Base-by-base conservation (phyloP, 2,888 invertebrate genomes). In the Lasioglossum morio region DNA sequence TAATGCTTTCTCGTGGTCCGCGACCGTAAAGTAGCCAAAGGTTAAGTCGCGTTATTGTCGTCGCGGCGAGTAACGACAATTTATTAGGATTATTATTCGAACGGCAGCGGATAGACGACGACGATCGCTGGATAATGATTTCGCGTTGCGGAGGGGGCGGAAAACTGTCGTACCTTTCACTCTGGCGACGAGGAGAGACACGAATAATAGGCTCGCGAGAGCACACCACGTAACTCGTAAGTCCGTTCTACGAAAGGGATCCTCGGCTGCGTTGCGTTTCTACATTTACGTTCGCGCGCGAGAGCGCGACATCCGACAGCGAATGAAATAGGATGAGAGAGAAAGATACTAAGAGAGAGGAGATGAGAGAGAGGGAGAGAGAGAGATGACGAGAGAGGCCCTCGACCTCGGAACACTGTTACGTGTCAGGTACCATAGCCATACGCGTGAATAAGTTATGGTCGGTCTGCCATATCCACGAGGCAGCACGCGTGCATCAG, bases 381-480 rank as follows among this genome's bases (percentile, higher is more conserved):
- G 46, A 57, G 84, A 80, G 77, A 60, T 75, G 53, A 79, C 85
- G 79, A 78, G 66, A 88, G 88, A 79, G 92, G 92, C 87, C 84
- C 87, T 88, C 90, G 91, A 91, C 91, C 91, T 87, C 88, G 85
- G 92, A 91, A 88, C 91, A 91, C 91, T 91, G 91, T 91, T 91
- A 91, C 90, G 91, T 91, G 91, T 91, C 91, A 91, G 91, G 91
- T 90, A 90, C 91, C 90, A 91, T 91, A 91, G 91, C 85, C 79
- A 72, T 91, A 91, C 91, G 91, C 91, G 90, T 90, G 91, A 91
- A 90, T 91, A 91, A 91, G 91, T 91, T 91, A 91, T 90, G 91
- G 90, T 88, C 90, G 89, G 89, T 81, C 89, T 88, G 90, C 84
- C 91, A 83, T 90, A 88, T 90, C 89, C 90, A 91, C 85, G 88